Percentiles rank a stretch among this genome's conserved stretches.
Conservation (phyloP, 2,113 vertebrate genomes). For the Sphyrna mokarran region DNA sequence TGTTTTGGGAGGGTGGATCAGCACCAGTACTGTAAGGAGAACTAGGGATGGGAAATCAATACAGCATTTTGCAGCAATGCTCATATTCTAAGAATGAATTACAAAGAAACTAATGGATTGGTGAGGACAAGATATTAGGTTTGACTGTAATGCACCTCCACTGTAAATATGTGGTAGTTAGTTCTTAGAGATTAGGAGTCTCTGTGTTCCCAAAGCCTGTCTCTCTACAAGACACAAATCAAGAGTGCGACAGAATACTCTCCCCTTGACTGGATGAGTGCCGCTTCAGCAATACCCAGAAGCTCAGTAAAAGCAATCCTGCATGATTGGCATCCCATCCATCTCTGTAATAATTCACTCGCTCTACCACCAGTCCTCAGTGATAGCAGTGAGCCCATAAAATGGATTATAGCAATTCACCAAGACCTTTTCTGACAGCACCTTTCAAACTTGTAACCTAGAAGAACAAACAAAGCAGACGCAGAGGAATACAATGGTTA, state of each 20-base stretch:
- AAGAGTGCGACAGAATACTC: background rate
- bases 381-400: background rate
- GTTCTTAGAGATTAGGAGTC: background rate
- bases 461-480: too few species aligned
- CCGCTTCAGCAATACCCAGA: background rate
- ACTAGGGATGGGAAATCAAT: background rate
- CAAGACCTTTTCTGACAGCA: too few species aligned
- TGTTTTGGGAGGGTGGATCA: background rate
- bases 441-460: too few species aligned
- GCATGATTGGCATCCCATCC: background rate
- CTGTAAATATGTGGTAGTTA: background rate
- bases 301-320: background rate
- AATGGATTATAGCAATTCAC: too few species aligned
- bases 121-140: background rate
- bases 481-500: too few species aligned
- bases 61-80: background rate
- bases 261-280: background rate
- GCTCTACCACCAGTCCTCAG: background rate
- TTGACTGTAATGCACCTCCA: background rate
- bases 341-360: background rate
- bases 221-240: background rate
- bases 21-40: background rate
- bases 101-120: background rate
- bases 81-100: background rate
- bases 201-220: background rate